Evolutionary conservation across 2,113 vertebrate genomes (phyloP).

Genomic region (Xiphophorus maculatus): DNA sequence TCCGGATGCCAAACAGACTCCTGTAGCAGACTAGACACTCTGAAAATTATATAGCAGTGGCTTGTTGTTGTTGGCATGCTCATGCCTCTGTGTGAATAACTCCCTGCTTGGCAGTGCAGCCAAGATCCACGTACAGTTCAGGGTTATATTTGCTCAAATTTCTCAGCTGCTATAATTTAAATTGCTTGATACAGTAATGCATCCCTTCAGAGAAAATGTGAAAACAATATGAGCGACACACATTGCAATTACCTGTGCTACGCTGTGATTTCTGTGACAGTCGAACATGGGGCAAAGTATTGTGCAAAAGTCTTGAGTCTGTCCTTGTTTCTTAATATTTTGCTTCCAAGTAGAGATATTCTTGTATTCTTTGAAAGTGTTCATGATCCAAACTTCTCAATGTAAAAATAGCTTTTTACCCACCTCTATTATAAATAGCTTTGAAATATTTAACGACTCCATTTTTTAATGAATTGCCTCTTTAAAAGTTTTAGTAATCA

Average conservation of each 20-base stretch:
- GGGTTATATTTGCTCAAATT: slow-evolving; percentile 23
- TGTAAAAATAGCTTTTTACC: background rate
- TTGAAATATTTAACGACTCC: too few species aligned
- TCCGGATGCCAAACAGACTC: slow-evolving; percentile 43
- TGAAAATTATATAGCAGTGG: slow-evolving; percentile 36
- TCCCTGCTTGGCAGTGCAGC: slow-evolving; percentile 4
- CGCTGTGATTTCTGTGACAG: background rate
- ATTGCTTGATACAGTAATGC: slow-evolving; percentile 20
- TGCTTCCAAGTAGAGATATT: background rate
- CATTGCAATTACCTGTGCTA: slow-evolving; percentile 18
- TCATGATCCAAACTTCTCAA: background rate
- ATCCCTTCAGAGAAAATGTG: slow-evolving; percentile 18
- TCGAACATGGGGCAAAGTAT: background rate
- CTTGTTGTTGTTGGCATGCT: slow-evolving; percentile 36
- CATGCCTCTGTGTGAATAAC: slow-evolving; percentile 4
- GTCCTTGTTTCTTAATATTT: background rate
- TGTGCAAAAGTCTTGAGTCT: background rate
- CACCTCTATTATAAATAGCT: background rate
- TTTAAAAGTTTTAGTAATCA: too few species aligned
- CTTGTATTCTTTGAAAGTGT: background rate
- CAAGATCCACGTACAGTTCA: slow-evolving; percentile 25
- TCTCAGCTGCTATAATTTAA: slow-evolving; percentile 22
- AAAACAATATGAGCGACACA: slow-evolving; percentile 10
- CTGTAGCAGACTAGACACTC: slow-evolving; percentile 48
- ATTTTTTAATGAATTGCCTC: too few species aligned